Conservation (phyloP, 2,888 invertebrate species). For the Amiota mariae region DNA sequence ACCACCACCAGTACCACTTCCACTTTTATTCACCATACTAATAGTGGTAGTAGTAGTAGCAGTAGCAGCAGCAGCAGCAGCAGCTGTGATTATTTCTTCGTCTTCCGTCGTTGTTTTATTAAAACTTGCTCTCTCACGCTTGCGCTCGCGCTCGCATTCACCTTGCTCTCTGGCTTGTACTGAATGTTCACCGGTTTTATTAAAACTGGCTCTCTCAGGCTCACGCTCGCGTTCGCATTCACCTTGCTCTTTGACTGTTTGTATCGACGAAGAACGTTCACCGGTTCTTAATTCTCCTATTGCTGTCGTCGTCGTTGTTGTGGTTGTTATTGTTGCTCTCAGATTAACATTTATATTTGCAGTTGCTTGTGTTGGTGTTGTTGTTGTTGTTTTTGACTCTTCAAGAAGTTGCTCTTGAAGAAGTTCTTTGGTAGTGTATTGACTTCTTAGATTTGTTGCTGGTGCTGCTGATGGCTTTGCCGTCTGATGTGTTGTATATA, state of each 20-base stretch:
- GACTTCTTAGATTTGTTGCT: conserved; percentile 49
- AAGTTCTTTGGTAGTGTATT: conserved; percentile 48
- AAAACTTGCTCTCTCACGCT: conserved; percentile 17
- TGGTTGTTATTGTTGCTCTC: too few relatives aligned
- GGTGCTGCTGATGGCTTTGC: conserved; percentile 35
- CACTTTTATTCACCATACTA: conserved; percentile 45
- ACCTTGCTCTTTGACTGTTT: too few relatives aligned
- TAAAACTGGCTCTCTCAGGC: too few relatives aligned
- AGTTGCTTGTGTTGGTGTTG: conserved; percentile 16
- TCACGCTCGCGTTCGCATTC: too few relatives aligned
- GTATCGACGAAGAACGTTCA: too few relatives aligned
- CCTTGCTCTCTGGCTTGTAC: not conserved
- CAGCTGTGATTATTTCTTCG: too few relatives aligned
- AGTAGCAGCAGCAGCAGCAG: not conserved
- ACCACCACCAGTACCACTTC: not conserved
- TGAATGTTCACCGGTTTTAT: too few relatives aligned
- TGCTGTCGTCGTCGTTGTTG: too few relatives aligned
- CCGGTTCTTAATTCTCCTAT: not conserved
- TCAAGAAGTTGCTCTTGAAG: conserved; percentile 40
- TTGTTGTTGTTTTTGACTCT: not conserved
- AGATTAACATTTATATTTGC: not conserved
- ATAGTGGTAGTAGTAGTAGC: not conserved
- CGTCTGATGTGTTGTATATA: conserved; percentile 48
- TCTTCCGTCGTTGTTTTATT: not conserved
- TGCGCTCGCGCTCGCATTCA: conserved; percentile 42